Evolutionary conservation across 2,888 invertebrate species (phyloP), one percentile per base, ranked within the genome.

Genomic region (Gnatocerus cornutus): DNA sequence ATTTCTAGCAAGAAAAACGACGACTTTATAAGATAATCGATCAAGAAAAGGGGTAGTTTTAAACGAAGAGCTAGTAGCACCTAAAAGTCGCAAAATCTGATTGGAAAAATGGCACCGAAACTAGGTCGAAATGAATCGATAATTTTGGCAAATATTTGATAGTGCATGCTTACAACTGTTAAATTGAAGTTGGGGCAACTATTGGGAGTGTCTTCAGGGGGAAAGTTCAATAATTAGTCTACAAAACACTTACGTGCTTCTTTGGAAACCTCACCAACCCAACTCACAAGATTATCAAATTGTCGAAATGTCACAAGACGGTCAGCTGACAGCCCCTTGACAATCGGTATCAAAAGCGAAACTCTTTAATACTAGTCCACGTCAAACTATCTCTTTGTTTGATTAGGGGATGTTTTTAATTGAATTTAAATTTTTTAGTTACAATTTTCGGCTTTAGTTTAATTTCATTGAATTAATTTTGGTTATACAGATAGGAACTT

Each of bases 251-350:
- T 77, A 81, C 79, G 68, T 78, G 72, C 77, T 77, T 67, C 73
- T 70, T 50, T 46, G 52, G 56, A 70, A 79, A 82, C 79, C 77
- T 80, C 80, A 79, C 81, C 79, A 79, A 80, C 78, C 73, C 74
- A 78, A 80, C 79, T 81, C 77, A 76, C 76, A 74, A 76, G 68
- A 74, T 72, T 69, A 71, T 55, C 69, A 74, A 73, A 68, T 72
- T 68, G 67, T 71, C 50, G 58, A 73, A 74, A 77, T 80, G 79
- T 83, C 84, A 83, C 81, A 83, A 83, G 83, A 81, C 81, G 77
- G 82, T 83, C 84, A 84, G 84, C 83, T 83, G 65, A 68, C 65
- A 72, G 66, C 29, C 65, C 53, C 46, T 53, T 41, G 53, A 61
- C 33, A 63, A 0, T 7, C 16, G 12, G 48, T 30, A 29, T 71